These are phyloP conservation scores for Pyrocephalus nanus DNA, from an alignment of 2,797 vertebrate genomes.

Conservation along the genomic window DNA sequence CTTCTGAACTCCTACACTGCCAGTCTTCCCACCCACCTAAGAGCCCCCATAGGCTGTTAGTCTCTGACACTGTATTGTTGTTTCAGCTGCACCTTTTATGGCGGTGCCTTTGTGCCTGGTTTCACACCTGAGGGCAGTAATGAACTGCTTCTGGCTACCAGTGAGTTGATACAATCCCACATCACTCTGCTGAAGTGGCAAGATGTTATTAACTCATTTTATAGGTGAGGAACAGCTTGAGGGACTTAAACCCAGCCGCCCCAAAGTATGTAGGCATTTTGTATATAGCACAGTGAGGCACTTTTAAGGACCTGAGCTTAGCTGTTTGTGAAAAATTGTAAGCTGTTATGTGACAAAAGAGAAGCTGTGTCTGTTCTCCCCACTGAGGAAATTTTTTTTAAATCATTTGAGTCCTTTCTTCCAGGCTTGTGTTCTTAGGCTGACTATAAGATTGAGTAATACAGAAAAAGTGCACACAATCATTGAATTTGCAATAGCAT, in stretches of 20 bases:
- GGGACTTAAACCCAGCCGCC: background rate
- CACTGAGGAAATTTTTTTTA: background rate
- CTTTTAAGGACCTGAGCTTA: background rate
- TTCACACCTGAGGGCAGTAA: slow-evolving; percentile 40
- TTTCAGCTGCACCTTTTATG: background rate
- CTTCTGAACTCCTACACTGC: background rate
- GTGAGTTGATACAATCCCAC: background rate
- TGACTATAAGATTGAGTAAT: background rate
- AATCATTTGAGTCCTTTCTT: background rate
- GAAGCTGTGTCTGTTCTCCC: background rate
- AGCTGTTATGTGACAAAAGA: slow-evolving; percentile 1
- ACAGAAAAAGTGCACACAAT: background rate
- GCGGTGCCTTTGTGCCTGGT: background rate
- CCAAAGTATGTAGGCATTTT: background rate
- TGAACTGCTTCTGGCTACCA: background rate
- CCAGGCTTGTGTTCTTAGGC: background rate
- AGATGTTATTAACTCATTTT: background rate
- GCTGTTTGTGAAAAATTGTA: background rate
- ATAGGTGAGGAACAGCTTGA: slow-evolving; percentile 4
- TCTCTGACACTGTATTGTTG: rapidly evolving
- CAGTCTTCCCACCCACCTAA: background rate
- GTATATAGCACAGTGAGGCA: background rate
- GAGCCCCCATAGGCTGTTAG: too few species aligned
- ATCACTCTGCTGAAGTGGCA: background rate
- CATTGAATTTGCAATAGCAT: background rate